These are phyloP conservation scores for Hemicrepidius hirtus DNA, from an alignment of 2,888 invertebrate species.

Conservation along the genomic window DNA sequence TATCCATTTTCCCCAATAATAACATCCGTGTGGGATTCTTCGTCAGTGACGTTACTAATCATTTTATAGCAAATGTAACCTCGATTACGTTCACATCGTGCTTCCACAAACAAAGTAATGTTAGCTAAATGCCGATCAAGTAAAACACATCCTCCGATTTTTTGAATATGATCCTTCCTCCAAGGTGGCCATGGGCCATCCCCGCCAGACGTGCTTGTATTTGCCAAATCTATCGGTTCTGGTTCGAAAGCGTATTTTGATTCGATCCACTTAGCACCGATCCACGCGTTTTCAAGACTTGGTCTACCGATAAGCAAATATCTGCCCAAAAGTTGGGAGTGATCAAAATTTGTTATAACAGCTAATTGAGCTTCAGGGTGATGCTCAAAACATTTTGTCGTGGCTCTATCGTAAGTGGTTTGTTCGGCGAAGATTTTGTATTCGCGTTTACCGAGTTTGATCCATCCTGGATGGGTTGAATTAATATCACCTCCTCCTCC, in stretches of 20 bases:
- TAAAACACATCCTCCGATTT: conserved; percentile 72
- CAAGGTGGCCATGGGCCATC: conserved; percentile 38
- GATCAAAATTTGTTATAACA: not conserved
- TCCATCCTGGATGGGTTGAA: conserved; percentile 35
- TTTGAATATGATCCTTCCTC: conserved; percentile 38
- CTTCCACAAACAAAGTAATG: conserved; percentile 72
- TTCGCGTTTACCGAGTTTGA: conserved; percentile 17
- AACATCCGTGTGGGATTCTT: not conserved
- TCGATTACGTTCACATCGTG: conserved; percentile 73
- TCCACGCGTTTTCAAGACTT: conserved; percentile 75
- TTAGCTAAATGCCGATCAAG: conserved; percentile 72
- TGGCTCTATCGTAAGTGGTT: conserved; percentile 14
- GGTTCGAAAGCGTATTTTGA: not conserved
- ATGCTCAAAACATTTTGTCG: conserved; percentile 12
- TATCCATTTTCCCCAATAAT: conserved; percentile 29
- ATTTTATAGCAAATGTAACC: conserved; percentile 73
- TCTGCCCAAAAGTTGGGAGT: conserved; percentile 68
- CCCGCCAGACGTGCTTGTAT: not conserved
- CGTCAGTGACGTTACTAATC: not conserved
- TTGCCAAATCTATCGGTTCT: not conserved
- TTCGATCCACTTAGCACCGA: conserved; percentile 68
- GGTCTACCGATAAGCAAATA: conserved; percentile 73
- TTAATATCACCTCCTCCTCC: not conserved
- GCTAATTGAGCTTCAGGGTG: conserved; percentile 23
- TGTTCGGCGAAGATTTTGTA: conserved; percentile 32